Conservation (phyloP, 2,113 vertebrate species). For the Catharus minimus region DNA sequence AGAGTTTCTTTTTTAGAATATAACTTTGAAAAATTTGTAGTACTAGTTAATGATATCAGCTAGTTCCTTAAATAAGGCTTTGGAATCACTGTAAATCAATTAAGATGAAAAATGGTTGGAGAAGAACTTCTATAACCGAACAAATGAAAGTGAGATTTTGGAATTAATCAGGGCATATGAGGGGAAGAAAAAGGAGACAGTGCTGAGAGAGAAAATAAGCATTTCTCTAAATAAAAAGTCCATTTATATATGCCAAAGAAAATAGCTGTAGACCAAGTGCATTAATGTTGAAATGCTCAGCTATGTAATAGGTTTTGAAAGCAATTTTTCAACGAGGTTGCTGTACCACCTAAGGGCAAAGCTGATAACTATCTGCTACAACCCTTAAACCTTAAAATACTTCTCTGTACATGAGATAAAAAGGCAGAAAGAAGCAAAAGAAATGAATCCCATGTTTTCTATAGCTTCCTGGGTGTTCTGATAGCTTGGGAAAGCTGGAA, state of each 20-base stretch:
- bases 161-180: background rate
- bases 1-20: background rate
- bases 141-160: background rate
- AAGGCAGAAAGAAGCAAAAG: background rate
- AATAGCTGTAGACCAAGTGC: background rate
- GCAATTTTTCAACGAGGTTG: background rate
- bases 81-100: background rate
- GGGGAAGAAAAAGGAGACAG: background rate
- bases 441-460: background rate
- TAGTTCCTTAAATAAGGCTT: background rate
- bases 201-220: background rate
- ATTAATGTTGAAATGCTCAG: background rate
- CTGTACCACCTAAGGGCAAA: conserved; percentile 1
- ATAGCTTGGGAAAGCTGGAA: background rate
- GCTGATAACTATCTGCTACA: background rate
- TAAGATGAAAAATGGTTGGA: background rate
- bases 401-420: background rate
- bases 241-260: background rate
- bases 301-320: background rate
- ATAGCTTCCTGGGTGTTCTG: background rate
- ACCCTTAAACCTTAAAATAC: background rate
- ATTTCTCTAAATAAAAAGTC: background rate
- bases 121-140: background rate
- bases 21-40: background rate
- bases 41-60: background rate